These are phyloP conservation scores for Euglossa dilemma DNA, from an alignment of 1,140 invertebrate species.

Conservation along the genomic window DNA sequence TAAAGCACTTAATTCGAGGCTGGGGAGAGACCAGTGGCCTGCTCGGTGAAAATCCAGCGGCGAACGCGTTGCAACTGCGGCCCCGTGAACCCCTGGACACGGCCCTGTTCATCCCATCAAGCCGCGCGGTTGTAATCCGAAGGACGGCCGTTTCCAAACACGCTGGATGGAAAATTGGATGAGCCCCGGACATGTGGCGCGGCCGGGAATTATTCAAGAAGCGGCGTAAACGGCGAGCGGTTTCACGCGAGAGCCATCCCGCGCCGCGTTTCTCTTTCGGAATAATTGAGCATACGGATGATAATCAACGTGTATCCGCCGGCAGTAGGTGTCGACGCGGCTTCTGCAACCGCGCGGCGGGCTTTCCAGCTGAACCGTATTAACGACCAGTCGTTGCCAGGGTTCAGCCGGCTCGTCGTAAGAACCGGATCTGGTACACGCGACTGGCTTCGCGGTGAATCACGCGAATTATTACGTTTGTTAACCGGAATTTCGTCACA, in stretches of 20 bases:
- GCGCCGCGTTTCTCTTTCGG: conserved; percentile 12
- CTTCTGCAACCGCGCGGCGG: neutral
- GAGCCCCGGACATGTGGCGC: conserved; percentile 36
- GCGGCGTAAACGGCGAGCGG: conserved; percentile 13
- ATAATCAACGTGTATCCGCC: conserved; percentile 14
- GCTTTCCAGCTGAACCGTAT: conserved; percentile 19
- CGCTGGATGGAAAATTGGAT: conserved; percentile 42
- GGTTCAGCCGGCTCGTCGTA: neutral
- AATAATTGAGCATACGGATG: conserved; percentile 42
- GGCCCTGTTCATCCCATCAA: conserved; percentile 26
- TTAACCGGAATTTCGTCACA: too few species aligned
- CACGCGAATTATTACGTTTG: neutral
- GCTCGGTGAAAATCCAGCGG: conserved; percentile 1
- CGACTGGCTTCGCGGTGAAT: neutral
- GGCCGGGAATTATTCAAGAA: conserved; percentile 33
- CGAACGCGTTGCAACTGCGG: neutral
- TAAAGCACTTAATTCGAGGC: neutral
- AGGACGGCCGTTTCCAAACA: conserved; percentile 37
- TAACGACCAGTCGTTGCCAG: neutral
- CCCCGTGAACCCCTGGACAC: neutral
- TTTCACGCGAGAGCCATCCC: neutral
- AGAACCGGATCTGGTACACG: neutral
- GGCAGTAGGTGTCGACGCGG: neutral
- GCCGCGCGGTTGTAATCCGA: conserved; percentile 36
- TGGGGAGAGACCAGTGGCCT: neutral